Percentiles rank a stretch among this genome's conserved stretches.
Conservation (phyloP, 1,140 invertebrate genomes). For the Yoshiicerus persimilis region DNA sequence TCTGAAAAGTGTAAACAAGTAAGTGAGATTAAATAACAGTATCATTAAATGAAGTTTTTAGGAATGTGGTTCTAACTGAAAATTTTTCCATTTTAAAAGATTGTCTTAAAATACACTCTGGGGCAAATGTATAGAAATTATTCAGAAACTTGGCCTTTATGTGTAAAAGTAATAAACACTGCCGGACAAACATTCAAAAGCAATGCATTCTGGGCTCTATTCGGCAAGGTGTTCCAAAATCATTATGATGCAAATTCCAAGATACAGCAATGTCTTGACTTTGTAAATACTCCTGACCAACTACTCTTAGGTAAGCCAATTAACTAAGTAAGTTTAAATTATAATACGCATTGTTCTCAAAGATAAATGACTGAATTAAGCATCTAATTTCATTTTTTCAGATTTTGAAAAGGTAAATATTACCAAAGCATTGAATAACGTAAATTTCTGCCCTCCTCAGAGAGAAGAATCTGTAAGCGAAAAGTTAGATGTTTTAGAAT, state of each 20-base stretch:
- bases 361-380: too few relatives aligned
- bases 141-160: background rate
- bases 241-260: background rate
- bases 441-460: background rate
- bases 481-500: background rate
- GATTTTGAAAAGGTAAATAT: background rate
- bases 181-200: slow-evolving; percentile 12
- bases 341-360: too few relatives aligned
- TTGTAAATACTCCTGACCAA: background rate
- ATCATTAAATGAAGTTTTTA: too few relatives aligned
- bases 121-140: slow-evolving; percentile 28
- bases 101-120: background rate
- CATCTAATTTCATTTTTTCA: background rate
- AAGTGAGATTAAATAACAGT: background rate
- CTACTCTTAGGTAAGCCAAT: background rate
- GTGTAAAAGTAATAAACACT: slow-evolving; percentile 15
- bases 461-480: background rate
- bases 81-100: background rate
- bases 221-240: background rate
- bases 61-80: too few relatives aligned
- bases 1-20: background rate
- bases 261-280: background rate
- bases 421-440: background rate
- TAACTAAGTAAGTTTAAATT: too few relatives aligned
- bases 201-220: background rate